Conservation (phyloP, 2,888 invertebrate genomes). For the Coremacera marginata region DNA sequence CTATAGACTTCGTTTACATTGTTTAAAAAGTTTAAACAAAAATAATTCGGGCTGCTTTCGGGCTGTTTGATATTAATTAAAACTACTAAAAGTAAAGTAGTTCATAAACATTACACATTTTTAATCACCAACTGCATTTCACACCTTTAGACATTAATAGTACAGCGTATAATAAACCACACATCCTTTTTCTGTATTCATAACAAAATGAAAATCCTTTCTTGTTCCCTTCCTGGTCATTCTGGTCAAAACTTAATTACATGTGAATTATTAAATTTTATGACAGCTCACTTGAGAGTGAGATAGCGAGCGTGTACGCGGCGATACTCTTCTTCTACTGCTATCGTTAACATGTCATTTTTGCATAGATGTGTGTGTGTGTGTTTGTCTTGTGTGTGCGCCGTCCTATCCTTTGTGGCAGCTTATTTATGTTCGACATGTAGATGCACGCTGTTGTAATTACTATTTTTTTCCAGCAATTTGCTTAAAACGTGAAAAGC, state of each 20-base stretch:
- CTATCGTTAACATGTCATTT: neutral
- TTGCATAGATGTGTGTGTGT: conserved; percentile 19
- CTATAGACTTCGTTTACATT: no score
- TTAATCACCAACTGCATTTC: neutral
- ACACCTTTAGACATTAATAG: conserved; percentile 10
- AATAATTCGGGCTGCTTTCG: neutral
- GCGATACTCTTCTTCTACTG: neutral
- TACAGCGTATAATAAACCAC: neutral
- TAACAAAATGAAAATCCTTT: conserved; percentile 19
- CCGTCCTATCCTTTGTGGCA: neutral
- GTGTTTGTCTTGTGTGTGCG: neutral
- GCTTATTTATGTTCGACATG: conserved; percentile 38
- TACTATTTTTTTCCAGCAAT: conserved; percentile 6
- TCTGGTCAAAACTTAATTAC: conserved; percentile 58
- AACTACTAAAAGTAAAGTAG: neutral
- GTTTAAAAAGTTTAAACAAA: neutral
- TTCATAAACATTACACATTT: no score
- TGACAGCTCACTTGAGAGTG: conserved; percentile 51
- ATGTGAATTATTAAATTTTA: conserved; percentile 67
- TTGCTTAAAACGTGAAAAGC: neutral
- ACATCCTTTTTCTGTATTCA: neutral
- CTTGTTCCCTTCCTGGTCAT: conserved; percentile 47
- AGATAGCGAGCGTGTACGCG: neutral
- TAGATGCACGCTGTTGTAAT: conserved; percentile 30
- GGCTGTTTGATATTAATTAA: conserved; percentile 4